Conservation (phyloP, 2,797 vertebrate species). For the Paedocypris micromegethes region DNA sequence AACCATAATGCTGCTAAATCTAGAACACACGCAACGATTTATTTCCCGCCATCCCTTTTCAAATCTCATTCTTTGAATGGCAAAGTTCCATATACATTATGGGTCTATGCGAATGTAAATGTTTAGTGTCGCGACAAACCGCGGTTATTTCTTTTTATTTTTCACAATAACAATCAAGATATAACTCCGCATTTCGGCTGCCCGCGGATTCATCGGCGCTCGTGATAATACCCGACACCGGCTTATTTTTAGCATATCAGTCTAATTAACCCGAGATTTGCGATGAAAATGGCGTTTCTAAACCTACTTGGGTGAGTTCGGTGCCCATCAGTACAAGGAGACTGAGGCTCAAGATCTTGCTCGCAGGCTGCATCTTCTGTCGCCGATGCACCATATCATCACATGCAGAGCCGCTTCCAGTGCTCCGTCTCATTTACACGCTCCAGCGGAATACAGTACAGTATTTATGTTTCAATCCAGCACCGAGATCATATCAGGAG, state of each 20-base stretch:
- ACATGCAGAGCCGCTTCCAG: conserved; percentile 57
- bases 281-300: conserved; percentile 63
- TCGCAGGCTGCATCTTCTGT: conserved; percentile 76
- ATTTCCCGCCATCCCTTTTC: no score
- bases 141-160: conserved; percentile 15
- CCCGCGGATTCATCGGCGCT: conserved; percentile 10
- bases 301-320: conserved; percentile 85
- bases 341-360: conserved; percentile 78
- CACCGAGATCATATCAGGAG: conserved; percentile 61
- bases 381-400: conserved; percentile 58
- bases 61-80: no score
- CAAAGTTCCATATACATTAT: no score
- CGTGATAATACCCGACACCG: neutral
- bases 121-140: no score
- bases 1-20: no score
- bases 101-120: no score
- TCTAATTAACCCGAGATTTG: conserved; percentile 35
- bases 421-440: conserved; percentile 48
- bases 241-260: conserved; percentile 21
- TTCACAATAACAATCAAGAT: conserved; percentile 9
- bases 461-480: conserved; percentile 54
- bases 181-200: conserved; percentile 3
- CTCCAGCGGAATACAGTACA: conserved; percentile 35
- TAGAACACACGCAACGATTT: no score
- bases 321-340: conserved; percentile 82